These are phyloP conservation scores for Nomada lathburiana DNA, from an alignment of 2,888 invertebrate genomes.

Conservation along the genomic window DNA sequence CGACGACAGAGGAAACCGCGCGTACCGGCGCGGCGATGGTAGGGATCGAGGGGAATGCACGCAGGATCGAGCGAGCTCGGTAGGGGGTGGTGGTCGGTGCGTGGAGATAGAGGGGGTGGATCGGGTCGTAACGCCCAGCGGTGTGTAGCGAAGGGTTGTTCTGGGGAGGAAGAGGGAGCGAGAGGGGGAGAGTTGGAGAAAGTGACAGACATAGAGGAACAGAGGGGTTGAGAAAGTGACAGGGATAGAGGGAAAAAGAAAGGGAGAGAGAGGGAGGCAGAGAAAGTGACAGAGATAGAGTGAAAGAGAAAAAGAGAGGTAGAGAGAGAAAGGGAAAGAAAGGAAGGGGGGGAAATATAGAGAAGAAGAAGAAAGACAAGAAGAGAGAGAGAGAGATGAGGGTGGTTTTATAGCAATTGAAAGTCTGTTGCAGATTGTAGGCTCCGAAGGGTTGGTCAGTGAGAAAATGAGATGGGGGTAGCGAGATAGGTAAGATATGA, in stretches of 20 bases:
- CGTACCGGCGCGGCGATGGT: slow-evolving; percentile 17
- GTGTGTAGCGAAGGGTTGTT: slow-evolving; percentile 12
- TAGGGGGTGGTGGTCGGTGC: slow-evolving; percentile 1
- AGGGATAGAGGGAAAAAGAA: background rate
- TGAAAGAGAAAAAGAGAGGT: background rate
- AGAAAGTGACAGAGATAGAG: background rate
- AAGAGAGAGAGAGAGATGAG: background rate
- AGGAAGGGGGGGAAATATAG: background rate
- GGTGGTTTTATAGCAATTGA: background rate
- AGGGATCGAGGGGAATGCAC: slow-evolving; percentile 47
- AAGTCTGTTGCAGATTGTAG: background rate
- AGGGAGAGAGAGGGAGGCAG: background rate
- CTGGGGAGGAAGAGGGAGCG: too few species aligned
- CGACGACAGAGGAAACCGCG: slow-evolving; percentile 38
- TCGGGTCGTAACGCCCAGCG: slow-evolving; percentile 40
- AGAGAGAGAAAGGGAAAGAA: background rate
- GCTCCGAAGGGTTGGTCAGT: background rate
- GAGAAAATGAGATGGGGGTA: background rate
- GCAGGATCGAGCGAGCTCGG: slow-evolving; percentile 50
- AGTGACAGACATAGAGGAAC: background rate
- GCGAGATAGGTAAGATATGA: background rate
- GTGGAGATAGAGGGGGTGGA: slow-evolving; percentile 9
- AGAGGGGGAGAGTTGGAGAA: background rate
- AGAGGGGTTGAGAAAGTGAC: slow-evolving; percentile 17
- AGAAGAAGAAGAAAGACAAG: background rate